Evolutionary conservation across 1,140 invertebrate species (phyloP), one percentile per base, ranked within the genome.

Genomic region (Goniozus legneri): DNA sequence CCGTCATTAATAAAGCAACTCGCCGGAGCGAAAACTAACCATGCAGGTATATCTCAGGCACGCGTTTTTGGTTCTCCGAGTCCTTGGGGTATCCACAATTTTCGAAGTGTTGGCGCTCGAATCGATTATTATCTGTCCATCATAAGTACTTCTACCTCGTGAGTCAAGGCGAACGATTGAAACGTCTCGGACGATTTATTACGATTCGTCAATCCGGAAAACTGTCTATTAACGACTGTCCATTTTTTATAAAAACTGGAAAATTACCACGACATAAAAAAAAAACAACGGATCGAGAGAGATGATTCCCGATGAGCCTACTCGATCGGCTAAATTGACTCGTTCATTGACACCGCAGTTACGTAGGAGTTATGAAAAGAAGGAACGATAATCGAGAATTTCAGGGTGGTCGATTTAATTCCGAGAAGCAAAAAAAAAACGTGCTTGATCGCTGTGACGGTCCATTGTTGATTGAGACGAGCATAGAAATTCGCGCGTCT

Each of bases 1-100:
- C 60, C 62, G 60, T 67, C 63, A 61, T 72, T 69, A 72, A 69
- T 67, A 72, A 69, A 62, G 56, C 54, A 62, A 67, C 54, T 57
- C 62, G 63, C 61, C 53, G 57, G 62, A 52, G 56, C 38, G 42
- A 39, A 52, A n/a, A n/a, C 41, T 4, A 41, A 46, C 32, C 36
- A 34, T 42, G 2, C 44, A 55, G 47, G 45, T 49, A 53, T 50
- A 13, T 32, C 35, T 21, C 15, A 18, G 18, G 42, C 21, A 35
- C n/a, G n/a, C 36, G 35, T 47, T 39, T 50, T 37, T 4, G 21
- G 32, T 27, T 31, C 31, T 19, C 13, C 13, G 1, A 8, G 3
- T 16, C 34, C 39, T 45, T n/a, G 20, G 24, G 10, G 24, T 27
- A 18, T 36, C 16, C 30, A 47, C 44, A 50, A 59, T 59, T 48